Evolutionary conservation across 1,140 invertebrate species (phyloP), one percentile per base, ranked within the genome.

Genomic region (Drosophila baimaii): DNA sequence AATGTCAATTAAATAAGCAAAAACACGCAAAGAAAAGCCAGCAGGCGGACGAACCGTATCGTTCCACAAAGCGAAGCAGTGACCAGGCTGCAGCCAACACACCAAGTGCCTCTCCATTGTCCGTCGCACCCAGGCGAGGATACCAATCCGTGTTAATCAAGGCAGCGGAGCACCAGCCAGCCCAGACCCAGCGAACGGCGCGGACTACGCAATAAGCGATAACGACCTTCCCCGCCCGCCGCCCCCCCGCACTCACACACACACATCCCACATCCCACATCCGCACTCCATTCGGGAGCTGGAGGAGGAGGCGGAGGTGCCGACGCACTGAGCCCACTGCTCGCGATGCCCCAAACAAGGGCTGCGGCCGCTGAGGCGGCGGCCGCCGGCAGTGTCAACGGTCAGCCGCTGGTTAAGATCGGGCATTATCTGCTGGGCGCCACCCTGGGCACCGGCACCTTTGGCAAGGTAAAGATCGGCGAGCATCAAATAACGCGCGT

Each of bases 401-500:
- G 81, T 0, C 91, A 92, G 82, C 97, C 97, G 46, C 95, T 97
- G 68, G 96, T 98, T 4, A 98, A 98, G 93, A 98, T 98, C 91
- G 97, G 97, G 0, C 97, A 98, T 92, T 98, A 98, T 91, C 96
- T 96, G 27, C 93, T 98, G 31, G 97, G 97, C 15, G 95, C 96
- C 75, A 98, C 98, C 1, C 93, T 98, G 23, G 98, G 98, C 33
- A 92, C 98, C 43, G 98, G 98, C 10, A 98, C 98, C 12, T 98
- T 98, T 93, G 98, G 98, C 43, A 98, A 98, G 94, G 98, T 98
- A 5, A 98, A 98, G 94, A 98, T 99, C 92, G 99, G 98, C 5
- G 98, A 98, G 92, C 99, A 99, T 93, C 97, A 99, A 79, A 93
- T 99, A 27, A 99, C 99, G 8, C 97, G 97, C 68, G 98, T 99